Base-by-base conservation (phyloP, 2,113 vertebrate species). In the Tursiops truncatus region DNA sequence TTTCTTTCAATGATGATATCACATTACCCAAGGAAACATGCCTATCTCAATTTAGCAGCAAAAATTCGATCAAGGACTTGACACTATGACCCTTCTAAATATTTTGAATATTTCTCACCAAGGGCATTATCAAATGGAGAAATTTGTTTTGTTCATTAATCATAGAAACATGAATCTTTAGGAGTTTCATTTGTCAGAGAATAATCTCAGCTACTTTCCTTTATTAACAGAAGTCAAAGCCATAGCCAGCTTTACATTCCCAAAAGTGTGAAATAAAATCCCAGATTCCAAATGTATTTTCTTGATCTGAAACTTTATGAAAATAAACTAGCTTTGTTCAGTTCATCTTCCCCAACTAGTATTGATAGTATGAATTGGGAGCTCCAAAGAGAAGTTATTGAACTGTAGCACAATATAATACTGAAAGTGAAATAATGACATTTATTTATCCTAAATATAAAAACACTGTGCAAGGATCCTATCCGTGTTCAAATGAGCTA, bases 361-460 rank as follows among this genome's bases (percentile, higher is more conserved):
- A 62, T 9, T 58, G 28, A 70, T 33, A 67, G 23, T 76, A 13
- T 94, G 50, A 95, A 71, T 36, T 95, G 50, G 68, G 28, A 92
- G 13, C 25, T 92, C 68, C 68, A 95, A 89, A 86, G 56, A 91
- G 38, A 96, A 94, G 87, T 77, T 89, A 87, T 41, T 90, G 36
- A 96, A 90, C 68, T 92, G 21, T 13, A 92, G 15, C 70, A 31
- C 25, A 95, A 79, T 76, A 86, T 70, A 95, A 81, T 58, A 89
- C 68, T 77, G 36, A 90, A 95, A 96, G 92, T 53, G 53, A 96
- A 94, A 87, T 87, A 92, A 81, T 83, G 63, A 79, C 28, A 94
- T 96, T 77, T 96, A 96, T 92, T 97, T 91, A 96, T 85, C 73
- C 81, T 94, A 96, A 91, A 80, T n/a, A 26, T 82, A 68, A 90